Evolutionary conservation across 2,797 vertebrate species (phyloP).

Genomic region (Echiichthys vipera): DNA sequence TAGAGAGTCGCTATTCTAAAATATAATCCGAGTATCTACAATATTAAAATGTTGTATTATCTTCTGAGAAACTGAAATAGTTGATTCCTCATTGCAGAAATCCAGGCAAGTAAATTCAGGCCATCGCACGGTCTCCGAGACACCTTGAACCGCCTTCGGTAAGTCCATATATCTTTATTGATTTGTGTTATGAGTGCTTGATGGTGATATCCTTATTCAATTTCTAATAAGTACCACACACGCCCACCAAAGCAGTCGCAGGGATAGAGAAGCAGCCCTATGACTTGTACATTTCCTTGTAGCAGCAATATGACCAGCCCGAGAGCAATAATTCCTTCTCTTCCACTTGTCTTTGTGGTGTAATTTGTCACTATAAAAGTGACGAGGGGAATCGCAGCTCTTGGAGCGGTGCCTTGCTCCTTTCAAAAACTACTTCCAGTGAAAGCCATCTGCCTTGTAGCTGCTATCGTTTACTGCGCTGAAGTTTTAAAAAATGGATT

Average conservation of each 20-base stretch:
- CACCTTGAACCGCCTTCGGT: slow-evolving; percentile 79
- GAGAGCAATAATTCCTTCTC: slow-evolving; percentile 80
- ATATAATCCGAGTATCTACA: background rate
- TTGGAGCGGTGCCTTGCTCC: slow-evolving; percentile 73
- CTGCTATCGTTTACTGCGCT: slow-evolving; percentile 36
- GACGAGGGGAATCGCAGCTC: slow-evolving; percentile 77
- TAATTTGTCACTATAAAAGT: slow-evolving; percentile 84
- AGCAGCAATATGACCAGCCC: slow-evolving; percentile 70
- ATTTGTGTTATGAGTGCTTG: slow-evolving; percentile 80
- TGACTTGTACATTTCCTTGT: slow-evolving; percentile 67
- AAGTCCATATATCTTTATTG: slow-evolving; percentile 84
- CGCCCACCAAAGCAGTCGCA: slow-evolving; percentile 62
- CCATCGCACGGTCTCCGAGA: slow-evolving; percentile 62
- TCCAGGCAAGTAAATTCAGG: slow-evolving; percentile 72
- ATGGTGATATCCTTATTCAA: slow-evolving; percentile 82
- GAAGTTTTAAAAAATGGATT: slow-evolving; percentile 38
- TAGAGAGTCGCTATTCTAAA: background rate
- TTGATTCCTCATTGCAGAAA: slow-evolving; percentile 75
- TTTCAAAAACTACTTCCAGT: slow-evolving; percentile 72
- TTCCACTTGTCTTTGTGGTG: slow-evolving; percentile 81
- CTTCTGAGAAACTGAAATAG: slow-evolving; percentile 21
- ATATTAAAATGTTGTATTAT: background rate
- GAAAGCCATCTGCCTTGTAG: slow-evolving; percentile 71
- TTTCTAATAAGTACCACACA: slow-evolving; percentile 79
- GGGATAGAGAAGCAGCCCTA: slow-evolving; percentile 47